Base-by-base conservation (phyloP, 2,797 vertebrate genomes). In the Rhinichthys osculus region DNA sequence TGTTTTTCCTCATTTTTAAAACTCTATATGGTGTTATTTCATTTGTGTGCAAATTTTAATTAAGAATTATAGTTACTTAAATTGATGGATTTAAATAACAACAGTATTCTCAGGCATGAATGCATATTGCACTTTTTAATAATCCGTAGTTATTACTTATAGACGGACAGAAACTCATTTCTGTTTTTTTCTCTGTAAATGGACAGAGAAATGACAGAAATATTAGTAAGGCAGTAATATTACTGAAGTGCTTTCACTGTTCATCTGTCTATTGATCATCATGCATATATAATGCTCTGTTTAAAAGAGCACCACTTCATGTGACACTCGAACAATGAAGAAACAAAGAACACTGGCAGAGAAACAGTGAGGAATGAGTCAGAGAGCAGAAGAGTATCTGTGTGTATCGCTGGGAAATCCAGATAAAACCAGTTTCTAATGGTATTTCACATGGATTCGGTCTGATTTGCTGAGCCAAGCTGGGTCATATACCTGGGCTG, bases 221-320 rank as follows among this genome's bases (percentile, higher is more conserved):
- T 16, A 50, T 14, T 50, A 5, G 16, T 19, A 4, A 40, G 64
- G 66, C 50, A 62, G 27, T 73, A 47, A 78, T 77, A 67, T 40
- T 67, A 19, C 66, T 78, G 78, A 74, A 82, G 35, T 13, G 33
- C 81, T 82, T 88, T 57, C 30, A 59, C 47, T 87, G 72, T 87
- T 83, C 78, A 73, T 82, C 62, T 14, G 27, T 78, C 62, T 86
- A 72, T 67, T 82, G 57, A 78, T 70, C 74, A 87, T 78, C 54
- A 72, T 72, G 30, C 80, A 89, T 57, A 84, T 84, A 79, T 73
- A 87, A 84, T 79, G 82, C 21, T 76, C 70, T 83, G 54, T 85
- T 82, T 76, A 59, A 72, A 76, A 66, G 27, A 85, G 80, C 62
- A 90, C 57, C 80, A 81, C 69, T 84, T 83, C 38, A 89, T 72